These are phyloP conservation scores for Sula dactylatra DNA, from an alignment of 2,113 vertebrate genomes.

Conservation along the genomic window DNA sequence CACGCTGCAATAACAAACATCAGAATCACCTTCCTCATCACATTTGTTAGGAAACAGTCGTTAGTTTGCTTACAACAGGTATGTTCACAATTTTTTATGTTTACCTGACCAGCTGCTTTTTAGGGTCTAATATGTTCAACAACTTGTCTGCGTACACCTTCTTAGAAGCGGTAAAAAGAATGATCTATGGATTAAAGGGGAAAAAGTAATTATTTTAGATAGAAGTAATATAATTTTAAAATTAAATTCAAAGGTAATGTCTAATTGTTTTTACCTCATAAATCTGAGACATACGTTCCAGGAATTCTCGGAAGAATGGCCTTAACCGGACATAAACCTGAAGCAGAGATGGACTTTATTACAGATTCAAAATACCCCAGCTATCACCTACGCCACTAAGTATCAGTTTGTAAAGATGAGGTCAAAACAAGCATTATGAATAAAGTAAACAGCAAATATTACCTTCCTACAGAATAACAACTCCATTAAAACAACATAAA, in stretches of 20 bases:
- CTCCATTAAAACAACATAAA: background rate
- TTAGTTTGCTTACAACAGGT: background rate
- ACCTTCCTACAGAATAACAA: background rate
- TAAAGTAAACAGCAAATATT: background rate
- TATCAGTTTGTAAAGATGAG: background rate
- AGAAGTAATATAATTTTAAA: background rate
- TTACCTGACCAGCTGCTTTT: conserved; percentile 98
- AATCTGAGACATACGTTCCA: conserved; percentile 98
- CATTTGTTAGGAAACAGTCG: background rate
- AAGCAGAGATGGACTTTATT: background rate
- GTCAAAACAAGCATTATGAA: background rate
- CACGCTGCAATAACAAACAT: background rate
- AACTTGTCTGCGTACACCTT: conserved; percentile 99
- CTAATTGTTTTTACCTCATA: conserved; percentile 88
- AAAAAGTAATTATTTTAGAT: conserved; percentile 32
- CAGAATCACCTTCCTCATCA: background rate
- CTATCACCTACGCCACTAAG: background rate
- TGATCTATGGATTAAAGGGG: conserved; percentile 83
- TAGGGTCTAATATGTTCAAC: conserved; percentile 98
- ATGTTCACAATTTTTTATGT: background rate
- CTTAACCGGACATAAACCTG: conserved; percentile 97
- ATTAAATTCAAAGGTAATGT: background rate
- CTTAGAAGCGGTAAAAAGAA: conserved; percentile 99
- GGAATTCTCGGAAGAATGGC: conserved; percentile 98
- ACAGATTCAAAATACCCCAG: background rate